Evolutionary conservation across 1,140 invertebrate genomes (phyloP).

Genomic region (Drosophila erecta): DNA sequence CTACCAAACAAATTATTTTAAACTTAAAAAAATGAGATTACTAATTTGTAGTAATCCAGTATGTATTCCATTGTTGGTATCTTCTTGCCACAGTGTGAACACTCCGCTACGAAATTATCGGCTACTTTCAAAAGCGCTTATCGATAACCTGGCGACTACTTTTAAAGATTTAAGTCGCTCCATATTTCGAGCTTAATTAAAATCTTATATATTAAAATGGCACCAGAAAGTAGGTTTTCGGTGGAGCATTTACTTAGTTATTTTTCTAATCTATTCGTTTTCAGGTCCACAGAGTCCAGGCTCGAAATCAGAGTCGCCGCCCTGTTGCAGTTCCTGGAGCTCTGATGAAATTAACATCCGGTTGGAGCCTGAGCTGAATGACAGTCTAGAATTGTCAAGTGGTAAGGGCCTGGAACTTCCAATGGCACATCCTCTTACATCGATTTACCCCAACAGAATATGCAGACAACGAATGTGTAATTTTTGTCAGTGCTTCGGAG

Average conservation of each 20-base stretch:
- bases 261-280: neutral
- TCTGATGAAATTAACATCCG: neutral
- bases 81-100: neutral
- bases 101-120: neutral
- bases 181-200: neutral
- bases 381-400: neutral
- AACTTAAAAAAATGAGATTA: too few relatives aligned
- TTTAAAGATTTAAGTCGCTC: neutral
- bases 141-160: neutral
- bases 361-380: too few relatives aligned
- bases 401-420: neutral
- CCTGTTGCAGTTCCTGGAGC: constrained; percentile 10
- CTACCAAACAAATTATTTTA: too few relatives aligned
- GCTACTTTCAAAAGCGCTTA: neutral
- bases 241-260: neutral
- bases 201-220: neutral
- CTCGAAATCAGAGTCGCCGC: constrained; percentile 4
- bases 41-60: too few relatives aligned
- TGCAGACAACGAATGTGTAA: constrained; percentile 24
- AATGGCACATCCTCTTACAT: too few relatives aligned
- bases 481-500: constrained; percentile 20
- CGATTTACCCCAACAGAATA: constrained; percentile 14
- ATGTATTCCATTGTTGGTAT: too few relatives aligned
- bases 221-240: neutral
- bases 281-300: neutral